A percentile compares a stretch with the other conserved stretches of the same genome.
These are phyloP conservation scores for Colaptes auratus DNA, from an alignment of 2,113 vertebrate species.

Conservation along the genomic window DNA sequence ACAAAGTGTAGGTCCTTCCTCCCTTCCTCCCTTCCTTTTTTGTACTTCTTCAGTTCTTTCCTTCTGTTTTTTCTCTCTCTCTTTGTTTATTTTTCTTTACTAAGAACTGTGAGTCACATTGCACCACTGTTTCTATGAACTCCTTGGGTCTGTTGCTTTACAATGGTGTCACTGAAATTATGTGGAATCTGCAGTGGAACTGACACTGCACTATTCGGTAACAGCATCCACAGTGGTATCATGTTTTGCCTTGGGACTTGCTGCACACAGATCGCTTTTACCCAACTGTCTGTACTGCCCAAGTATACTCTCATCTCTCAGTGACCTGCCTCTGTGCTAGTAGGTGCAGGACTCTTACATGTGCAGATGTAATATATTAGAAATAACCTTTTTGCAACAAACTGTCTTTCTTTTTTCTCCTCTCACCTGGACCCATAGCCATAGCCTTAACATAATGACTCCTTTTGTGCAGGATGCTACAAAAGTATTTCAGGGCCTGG, in stretches of 20 bases:
- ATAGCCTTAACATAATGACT: neutral
- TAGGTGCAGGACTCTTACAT: accelerated
- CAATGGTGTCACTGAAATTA: neutral
- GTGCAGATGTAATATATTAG: neutral
- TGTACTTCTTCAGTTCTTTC: neutral
- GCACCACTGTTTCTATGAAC: neutral
- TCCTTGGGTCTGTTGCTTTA: neutral
- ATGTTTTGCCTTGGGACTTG: neutral
- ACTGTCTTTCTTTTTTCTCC: neutral
- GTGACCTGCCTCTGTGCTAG: neutral
- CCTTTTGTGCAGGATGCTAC: neutral
- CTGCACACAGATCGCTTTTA: neutral
- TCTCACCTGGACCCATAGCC: neutral
- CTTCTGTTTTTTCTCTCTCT: neutral
- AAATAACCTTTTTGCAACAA: neutral
- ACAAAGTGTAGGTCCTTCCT: neutral
- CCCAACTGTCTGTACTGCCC: neutral
- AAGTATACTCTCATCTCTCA: neutral
- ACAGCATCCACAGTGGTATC: neutral
- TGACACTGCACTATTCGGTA: neutral
- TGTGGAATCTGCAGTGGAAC: neutral
- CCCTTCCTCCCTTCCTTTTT: neutral
- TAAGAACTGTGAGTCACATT: no score
- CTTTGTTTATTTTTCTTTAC: neutral
- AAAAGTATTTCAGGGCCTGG: neutral